phyloP scores from a whole-genome alignment of 2,113 vertebrate species.

The Lophura nycthemera region DNA sequence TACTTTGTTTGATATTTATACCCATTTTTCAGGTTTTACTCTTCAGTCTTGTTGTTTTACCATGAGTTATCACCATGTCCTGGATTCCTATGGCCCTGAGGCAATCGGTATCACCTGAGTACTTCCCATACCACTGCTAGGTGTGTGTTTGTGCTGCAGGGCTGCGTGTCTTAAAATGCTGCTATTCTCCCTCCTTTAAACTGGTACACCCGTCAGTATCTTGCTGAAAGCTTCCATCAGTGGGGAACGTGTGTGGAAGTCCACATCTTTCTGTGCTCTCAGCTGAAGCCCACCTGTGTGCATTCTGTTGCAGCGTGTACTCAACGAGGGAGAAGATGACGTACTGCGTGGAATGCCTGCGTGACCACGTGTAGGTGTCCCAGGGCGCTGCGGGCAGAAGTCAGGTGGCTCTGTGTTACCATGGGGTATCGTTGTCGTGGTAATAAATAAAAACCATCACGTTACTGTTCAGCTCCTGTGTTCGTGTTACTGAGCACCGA shows the following conservation, averaged over 20 bases:
- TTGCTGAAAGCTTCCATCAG: neutral
- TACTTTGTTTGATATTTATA: neutral
- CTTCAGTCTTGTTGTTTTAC: neutral
- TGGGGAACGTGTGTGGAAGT: neutral
- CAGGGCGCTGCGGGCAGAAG: neutral
- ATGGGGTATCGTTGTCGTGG: neutral
- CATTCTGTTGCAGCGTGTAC: slow-evolving; percentile 82
- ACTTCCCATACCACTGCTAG: neutral
- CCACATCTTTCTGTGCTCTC: neutral
- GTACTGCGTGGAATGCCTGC: slow-evolving; percentile 90
- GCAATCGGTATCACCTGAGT: neutral
- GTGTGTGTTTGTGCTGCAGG: neutral
- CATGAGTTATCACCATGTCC: neutral
- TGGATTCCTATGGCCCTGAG: neutral
- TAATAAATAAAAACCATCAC: neutral
- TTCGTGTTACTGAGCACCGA: neutral
- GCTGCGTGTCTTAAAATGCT: neutral
- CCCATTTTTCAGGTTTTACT: neutral
- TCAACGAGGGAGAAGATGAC: slow-evolving; percentile 90
- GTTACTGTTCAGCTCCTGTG: neutral
- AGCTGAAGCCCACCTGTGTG: neutral
- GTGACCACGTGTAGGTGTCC: slow-evolving; percentile 89
- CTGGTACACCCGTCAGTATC: neutral
- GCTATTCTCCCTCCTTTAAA: neutral
- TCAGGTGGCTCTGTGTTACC: neutral